Evolutionary conservation across 1,140 invertebrate species (phyloP), one percentile per base, ranked within the genome.

Genomic region (Zophobas atratus): DNA sequence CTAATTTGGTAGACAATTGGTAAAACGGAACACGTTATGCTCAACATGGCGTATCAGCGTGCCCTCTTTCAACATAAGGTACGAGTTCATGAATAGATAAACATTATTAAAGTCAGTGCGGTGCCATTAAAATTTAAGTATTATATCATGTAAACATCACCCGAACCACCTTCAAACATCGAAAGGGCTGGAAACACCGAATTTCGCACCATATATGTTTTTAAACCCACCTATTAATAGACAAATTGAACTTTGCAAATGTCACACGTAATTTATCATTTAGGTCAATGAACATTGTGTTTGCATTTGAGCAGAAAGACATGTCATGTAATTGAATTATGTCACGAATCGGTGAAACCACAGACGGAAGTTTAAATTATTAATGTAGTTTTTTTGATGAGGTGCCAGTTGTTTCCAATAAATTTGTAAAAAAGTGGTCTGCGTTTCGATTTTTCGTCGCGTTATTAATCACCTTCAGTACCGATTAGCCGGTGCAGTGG

Each of bases 91-190:
- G 39, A 67, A 67, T 67, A 67, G 39, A 67, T 67, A 67, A 43
- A 67, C n/a, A 6, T 33, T 41, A 39, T 41, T 67, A 32, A 41
- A n/a, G 35, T 51, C 43, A 20, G 35, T 43, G 8, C 20, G 38
- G n/a, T n/a, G n/a, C 46, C 60, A 67, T 67, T 67, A 43, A 41
- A 67, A 67, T 67, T 67, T 41, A 5, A 67, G 43, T 43, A 41
- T 38, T 1, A 63, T 20, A 20, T 20, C 20, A 20, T 20, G 20
- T 20, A 20, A 20, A 20, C 20, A 20, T 20, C 20, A 20, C 20
- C 20, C 20, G 20, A 20, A 20, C 20, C 20, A 20, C 20, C 20
- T 20, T 20, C 20, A 20, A 20, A 20, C 20, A 20, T 20, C 20
- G 20, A 20, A 20, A 20, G 20, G 20, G 20, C 20, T 20, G 20